Evolutionary conservation across 2,888 invertebrate genomes (phyloP), one percentile per base, ranked within the genome.

Genomic region (Eledone cirrhosa): DNA sequence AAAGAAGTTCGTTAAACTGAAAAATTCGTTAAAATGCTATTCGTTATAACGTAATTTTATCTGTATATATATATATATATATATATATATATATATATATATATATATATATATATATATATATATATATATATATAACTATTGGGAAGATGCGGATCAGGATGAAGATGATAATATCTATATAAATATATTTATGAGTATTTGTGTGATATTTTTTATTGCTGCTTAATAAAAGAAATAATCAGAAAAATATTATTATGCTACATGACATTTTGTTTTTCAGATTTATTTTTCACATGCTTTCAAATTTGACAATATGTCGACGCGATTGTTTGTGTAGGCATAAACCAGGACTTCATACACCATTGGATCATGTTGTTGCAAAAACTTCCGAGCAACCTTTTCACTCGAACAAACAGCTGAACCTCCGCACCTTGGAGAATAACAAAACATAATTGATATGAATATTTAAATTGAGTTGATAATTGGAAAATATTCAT

Each of bases 291-390:
- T 41, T 19, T 72, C 72, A 22, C 72, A 72, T n/a, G 72, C 33
- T 22, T 72, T 24, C n/a, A 72, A n/a, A 41, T 24, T 41, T 16
- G 33, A 14, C 27, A 41, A 3, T 19, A 41, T 72, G 0, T 31
- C 31, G 8, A 72, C 72, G 13, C 47, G 41, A 19, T 76, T 76
- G 76, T 76, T 76, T 24, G 76, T 76, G 48, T 76, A 76, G 3
- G 48, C 27, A 33, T 76, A 76, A 29, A 13, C 7, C 22, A 76
- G 27, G n/a, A 29, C 48, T 14, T 76, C 48, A 24, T 29, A 76
- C 24, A 76, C 14, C 27, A 48, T 47, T 13, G 76, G 76, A 24
- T 76, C 76, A 27, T 76, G 76, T 48, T 48, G 2, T n/a, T 29
- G 1, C 13, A 76, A 48, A 48, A 48, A 76, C 16, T 24, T 13